Evolutionary conservation across 2,797 vertebrate species (phyloP).

Genomic region (Peromyscus eremicus): DNA sequence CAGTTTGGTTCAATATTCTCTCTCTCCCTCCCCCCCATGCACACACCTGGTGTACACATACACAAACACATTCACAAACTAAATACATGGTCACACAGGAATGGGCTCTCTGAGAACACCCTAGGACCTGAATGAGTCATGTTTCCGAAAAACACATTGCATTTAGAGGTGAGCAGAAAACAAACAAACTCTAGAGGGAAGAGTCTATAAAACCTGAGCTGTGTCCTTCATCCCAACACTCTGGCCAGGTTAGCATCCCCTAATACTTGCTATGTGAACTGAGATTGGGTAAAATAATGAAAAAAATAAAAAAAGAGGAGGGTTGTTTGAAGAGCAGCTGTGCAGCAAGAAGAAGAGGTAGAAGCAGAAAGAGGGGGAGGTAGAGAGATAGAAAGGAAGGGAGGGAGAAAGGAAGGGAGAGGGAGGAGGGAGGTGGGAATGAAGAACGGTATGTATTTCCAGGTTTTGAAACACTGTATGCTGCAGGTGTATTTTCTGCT

Average conservation of each 20-base stretch:
- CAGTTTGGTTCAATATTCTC: background rate
- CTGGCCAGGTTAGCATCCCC: background rate
- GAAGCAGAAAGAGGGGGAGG: too few species aligned
- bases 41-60: background rate
- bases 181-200: fast-evolving
- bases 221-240: background rate
- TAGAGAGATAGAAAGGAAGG: background rate
- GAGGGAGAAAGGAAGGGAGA: too few species aligned
- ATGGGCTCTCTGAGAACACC: background rate
- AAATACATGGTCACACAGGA: background rate
- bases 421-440: too few species aligned
- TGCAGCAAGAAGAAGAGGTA: background rate
- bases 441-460: background rate
- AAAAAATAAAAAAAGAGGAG: background rate
- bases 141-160: too few species aligned
- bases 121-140: background rate
- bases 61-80: background rate
- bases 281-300: background rate
- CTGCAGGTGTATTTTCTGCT: too few species aligned
- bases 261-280: background rate
- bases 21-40: background rate
- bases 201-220: background rate
- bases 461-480: background rate
- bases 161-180: background rate
- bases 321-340: background rate